Evolutionary conservation across 2,113 vertebrate genomes (phyloP).

Genomic region (Bos indicus): DNA sequence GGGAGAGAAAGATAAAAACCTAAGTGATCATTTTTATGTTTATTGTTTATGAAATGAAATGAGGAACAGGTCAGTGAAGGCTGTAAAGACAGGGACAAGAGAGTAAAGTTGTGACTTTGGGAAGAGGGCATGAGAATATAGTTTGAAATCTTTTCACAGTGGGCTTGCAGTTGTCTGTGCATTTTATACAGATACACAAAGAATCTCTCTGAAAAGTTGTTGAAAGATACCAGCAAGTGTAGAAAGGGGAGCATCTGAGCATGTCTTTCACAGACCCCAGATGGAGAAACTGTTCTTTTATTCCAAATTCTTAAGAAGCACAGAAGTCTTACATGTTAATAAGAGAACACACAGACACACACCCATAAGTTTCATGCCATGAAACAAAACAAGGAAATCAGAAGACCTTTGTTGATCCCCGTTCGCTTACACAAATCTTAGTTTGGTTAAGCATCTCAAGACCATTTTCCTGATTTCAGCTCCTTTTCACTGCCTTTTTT

Average conservation of each 20-base stretch:
- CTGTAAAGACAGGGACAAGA: neutral
- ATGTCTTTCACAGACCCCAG: constrained; percentile 52
- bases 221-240: neutral
- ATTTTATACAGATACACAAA: neutral
- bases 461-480: constrained; percentile 29
- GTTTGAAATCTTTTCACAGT: neutral
- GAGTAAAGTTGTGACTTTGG: neutral
- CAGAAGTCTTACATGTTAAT: constrained; percentile 46
- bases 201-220: constrained; percentile 44
- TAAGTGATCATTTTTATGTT: neutral
- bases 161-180: neutral
- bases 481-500: constrained; percentile 1
- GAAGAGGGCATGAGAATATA: neutral
- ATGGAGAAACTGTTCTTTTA: constrained; percentile 59
- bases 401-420: constrained; percentile 37
- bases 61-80: neutral
- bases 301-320: constrained; percentile 49
- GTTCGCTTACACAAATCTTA: constrained; percentile 21
- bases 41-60: constrained; percentile 17
- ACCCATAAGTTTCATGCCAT: constrained; percentile 24
- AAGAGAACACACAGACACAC: constrained; percentile 48
- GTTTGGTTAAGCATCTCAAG: constrained; percentile 41
- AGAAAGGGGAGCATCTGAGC: neutral
- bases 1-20: constrained; percentile 1
- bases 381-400: constrained; percentile 53